Evolutionary conservation across 2,797 vertebrate species (phyloP).

Genomic region (Bucorvus abyssinicus): DNA sequence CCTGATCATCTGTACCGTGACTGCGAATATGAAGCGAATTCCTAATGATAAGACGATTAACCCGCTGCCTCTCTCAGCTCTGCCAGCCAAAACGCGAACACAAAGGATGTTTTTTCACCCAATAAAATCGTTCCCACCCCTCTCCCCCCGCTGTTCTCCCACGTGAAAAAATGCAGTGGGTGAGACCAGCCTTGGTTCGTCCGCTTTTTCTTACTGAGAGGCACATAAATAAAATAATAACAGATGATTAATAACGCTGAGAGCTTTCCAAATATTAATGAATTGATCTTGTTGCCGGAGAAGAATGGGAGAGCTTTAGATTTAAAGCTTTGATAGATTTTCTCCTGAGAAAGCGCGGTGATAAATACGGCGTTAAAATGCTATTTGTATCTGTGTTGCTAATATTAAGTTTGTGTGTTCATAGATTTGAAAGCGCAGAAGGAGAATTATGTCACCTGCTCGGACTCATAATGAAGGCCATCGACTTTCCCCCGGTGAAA

Average conservation of each 20-base stretch:
- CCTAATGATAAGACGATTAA: constrained; percentile 53
- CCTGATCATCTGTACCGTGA: constrained; percentile 13
- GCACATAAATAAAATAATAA: constrained; percentile 64
- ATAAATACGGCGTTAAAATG: constrained; percentile 62
- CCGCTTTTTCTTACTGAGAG: constrained; percentile 15
- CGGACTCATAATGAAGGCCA: constrained; percentile 31
- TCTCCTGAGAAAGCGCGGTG: neutral
- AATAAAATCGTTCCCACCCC: neutral
- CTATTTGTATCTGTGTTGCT: constrained; percentile 61
- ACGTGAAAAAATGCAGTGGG: neutral
- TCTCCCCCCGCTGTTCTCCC: neutral
- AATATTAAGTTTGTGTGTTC: constrained; percentile 44
- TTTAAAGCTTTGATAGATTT: constrained; percentile 65
- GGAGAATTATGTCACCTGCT: constrained; percentile 57
- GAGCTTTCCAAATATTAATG: constrained; percentile 68
- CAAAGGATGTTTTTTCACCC: neutral
- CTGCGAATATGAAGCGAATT: constrained; percentile 34
- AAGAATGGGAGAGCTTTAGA: constrained; percentile 60
- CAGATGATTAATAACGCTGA: constrained; percentile 49
- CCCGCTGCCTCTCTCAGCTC: constrained; percentile 14
- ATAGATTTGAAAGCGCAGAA: constrained; percentile 30
- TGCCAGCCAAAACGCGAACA: neutral
- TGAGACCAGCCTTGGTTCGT: neutral
- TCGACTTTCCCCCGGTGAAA: neutral
- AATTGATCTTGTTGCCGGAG: constrained; percentile 60